Evolutionary conservation across 2,888 invertebrate genomes (phyloP).

Genomic region (Elysia crispata): DNA sequence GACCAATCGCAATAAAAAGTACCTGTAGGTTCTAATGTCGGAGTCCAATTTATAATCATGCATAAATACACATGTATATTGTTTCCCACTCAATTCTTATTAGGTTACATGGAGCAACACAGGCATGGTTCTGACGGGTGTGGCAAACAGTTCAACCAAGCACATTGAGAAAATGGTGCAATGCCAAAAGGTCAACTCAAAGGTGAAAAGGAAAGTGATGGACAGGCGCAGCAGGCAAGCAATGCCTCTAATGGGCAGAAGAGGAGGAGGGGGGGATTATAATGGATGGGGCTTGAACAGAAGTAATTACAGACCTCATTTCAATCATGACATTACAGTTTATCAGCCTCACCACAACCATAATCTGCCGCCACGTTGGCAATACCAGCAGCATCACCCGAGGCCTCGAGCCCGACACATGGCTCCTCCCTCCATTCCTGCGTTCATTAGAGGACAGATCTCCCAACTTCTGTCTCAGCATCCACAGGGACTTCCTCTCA

Average conservation of each 20-base stretch:
- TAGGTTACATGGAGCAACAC: conserved; percentile 57
- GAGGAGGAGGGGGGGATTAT: background rate
- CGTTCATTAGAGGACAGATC: conserved; percentile 58
- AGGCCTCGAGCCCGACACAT: conserved; percentile 16
- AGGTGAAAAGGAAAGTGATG: conserved; percentile 56
- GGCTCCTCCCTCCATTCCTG: conserved; percentile 50
- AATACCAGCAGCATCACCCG: conserved; percentile 41
- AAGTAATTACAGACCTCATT: background rate
- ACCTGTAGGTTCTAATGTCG: no score
- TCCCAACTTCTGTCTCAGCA: conserved; percentile 56
- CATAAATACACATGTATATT: no score
- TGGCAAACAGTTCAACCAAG: conserved; percentile 61
- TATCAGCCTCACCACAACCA: conserved; percentile 11
- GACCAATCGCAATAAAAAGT: no score
- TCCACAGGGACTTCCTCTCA: conserved; percentile 56
- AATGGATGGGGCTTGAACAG: background rate
- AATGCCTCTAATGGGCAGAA: background rate
- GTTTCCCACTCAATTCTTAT: background rate
- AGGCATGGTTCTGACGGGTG: conserved; percentile 59
- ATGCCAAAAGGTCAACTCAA: conserved; percentile 62
- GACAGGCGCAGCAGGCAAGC: background rate
- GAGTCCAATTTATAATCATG: no score
- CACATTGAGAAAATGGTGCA: conserved; percentile 69
- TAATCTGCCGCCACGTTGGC: background rate
- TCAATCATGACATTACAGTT: conserved; percentile 17